Conservation (phyloP, 2,888 invertebrate species). For the Lymantria dispar region DNA sequence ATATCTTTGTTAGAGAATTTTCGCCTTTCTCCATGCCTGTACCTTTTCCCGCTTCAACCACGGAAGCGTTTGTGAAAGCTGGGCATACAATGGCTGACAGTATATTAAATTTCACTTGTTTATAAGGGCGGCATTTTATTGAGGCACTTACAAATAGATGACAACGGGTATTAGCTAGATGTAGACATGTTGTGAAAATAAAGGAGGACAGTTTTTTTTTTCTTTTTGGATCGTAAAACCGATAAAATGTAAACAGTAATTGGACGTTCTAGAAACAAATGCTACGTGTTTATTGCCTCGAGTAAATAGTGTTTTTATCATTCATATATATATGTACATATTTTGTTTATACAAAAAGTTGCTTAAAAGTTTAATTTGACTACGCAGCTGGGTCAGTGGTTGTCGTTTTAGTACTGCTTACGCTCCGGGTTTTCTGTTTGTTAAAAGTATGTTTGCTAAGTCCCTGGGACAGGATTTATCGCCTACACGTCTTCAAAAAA, state of each 20-base stretch:
- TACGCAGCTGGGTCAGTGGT: too few relatives aligned
- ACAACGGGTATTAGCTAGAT: slow-evolving; percentile 1
- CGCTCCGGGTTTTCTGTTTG: too few relatives aligned
- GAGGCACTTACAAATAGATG: slow-evolving; percentile 11
- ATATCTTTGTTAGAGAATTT: slow-evolving; percentile 3
- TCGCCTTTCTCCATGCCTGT: slow-evolving; percentile 11
- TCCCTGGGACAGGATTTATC: too few relatives aligned
- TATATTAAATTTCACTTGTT: slow-evolving; percentile 48
- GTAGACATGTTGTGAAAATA: background rate
- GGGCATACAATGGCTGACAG: slow-evolving; percentile 38
- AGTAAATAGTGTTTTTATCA: too few relatives aligned
- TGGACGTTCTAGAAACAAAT: background rate
- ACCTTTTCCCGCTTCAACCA: slow-evolving; percentile 23
- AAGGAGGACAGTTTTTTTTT: background rate
- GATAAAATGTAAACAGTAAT: background rate
- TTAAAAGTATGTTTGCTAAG: too few relatives aligned
- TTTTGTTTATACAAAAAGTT: too few relatives aligned
- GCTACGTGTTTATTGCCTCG: too few relatives aligned
- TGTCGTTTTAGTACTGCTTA: too few relatives aligned
- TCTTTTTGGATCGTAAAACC: too few relatives aligned
- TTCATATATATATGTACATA: too few relatives aligned
- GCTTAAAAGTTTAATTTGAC: too few relatives aligned
- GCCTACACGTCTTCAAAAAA: too few relatives aligned
- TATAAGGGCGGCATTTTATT: slow-evolving; percentile 27
- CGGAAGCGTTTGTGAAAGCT: slow-evolving; percentile 48